Conservation (phyloP, 2,113 vertebrate genomes). For the Phrynocephalus versicolor region DNA sequence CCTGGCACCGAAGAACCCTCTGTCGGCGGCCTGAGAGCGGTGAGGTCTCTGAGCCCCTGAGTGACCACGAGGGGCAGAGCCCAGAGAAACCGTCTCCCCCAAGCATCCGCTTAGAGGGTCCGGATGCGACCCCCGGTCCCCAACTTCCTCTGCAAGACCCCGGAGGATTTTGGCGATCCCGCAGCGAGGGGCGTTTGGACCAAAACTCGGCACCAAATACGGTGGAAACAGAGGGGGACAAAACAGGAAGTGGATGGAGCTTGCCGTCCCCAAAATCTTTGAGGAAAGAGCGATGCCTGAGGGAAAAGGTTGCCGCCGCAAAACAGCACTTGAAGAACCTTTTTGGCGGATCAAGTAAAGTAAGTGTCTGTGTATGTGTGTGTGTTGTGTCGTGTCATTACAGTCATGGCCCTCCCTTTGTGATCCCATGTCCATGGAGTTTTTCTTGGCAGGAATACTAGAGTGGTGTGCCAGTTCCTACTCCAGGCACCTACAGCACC, state of each 20-base stretch:
- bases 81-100: background rate
- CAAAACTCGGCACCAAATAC: background rate
- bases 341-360: slow-evolving; percentile 52
- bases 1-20: slow-evolving; percentile 15
- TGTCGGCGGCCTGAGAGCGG: background rate
- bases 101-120: slow-evolving; percentile 18
- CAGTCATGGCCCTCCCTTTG: background rate
- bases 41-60: background rate
- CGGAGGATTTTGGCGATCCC: slow-evolving; percentile 48
- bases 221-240: background rate
- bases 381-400: no score
- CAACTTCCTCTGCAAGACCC: slow-evolving; percentile 26
- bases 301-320: slow-evolving; percentile 33
- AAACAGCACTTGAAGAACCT: slow-evolving; percentile 52
- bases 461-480: no score
- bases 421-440: no score
- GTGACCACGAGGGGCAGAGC: background rate
- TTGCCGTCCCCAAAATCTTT: slow-evolving; percentile 53
- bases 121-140: background rate
- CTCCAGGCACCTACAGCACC: no score
- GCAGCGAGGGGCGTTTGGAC: slow-evolving; percentile 50
- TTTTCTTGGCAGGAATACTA: no score
- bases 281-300: slow-evolving; percentile 40
- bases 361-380: background rate
- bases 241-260: slow-evolving; percentile 54